phyloP scores from a whole-genome alignment of 2,797 vertebrate species.

The Tangara arthus region DNA sequence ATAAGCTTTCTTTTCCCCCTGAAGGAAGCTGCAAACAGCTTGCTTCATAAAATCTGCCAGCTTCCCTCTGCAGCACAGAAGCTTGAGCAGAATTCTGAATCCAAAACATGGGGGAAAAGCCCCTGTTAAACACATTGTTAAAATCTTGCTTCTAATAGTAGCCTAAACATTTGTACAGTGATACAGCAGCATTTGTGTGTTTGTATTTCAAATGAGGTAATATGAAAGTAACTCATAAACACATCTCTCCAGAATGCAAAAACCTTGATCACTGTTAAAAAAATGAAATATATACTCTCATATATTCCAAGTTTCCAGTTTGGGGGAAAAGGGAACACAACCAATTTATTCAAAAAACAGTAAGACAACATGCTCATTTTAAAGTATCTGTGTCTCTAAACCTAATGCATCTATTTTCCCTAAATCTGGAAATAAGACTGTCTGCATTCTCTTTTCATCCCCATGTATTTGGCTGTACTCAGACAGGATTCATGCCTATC shows the following conservation, averaged over 20 bases:
- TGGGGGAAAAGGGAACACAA: background rate
- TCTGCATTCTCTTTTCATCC: background rate
- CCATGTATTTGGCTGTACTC: background rate
- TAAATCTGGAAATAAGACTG: background rate
- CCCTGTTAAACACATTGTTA: background rate
- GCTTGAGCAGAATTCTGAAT: background rate
- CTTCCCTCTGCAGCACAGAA: background rate
- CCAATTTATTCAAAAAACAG: background rate
- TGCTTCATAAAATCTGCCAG: background rate
- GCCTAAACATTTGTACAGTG: background rate
- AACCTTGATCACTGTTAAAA: background rate
- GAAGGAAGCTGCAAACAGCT: conserved; percentile 16
- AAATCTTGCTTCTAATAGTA: background rate
- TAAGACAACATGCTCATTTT: background rate
- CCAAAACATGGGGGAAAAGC: background rate
- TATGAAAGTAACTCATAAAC: background rate
- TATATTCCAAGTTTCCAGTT: background rate
- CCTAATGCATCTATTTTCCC: background rate
- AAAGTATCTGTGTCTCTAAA: background rate
- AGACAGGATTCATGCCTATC: background rate
- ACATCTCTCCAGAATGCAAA: background rate
- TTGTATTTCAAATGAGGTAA: background rate
- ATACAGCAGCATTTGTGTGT: background rate
- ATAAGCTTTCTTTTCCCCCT: background rate
- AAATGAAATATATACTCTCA: background rate